phyloP scores from a whole-genome alignment of 2,113 vertebrate species.

The Setophaga kirtlandii region DNA sequence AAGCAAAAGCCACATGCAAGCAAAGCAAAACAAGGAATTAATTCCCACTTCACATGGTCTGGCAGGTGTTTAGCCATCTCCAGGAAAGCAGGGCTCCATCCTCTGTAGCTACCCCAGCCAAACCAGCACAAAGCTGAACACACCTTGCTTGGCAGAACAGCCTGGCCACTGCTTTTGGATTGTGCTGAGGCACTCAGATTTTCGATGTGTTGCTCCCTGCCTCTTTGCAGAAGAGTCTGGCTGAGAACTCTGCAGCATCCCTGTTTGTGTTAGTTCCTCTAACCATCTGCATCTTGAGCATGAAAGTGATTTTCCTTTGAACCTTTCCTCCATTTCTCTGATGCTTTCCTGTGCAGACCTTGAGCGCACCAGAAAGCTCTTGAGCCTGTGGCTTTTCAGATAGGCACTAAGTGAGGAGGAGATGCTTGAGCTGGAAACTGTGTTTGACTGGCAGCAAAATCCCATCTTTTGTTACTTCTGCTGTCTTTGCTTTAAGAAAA shows the following conservation, averaged over 20 bases:
- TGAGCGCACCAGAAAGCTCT: slow-evolving; percentile 3
- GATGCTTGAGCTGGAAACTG: not conserved
- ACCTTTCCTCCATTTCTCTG: not conserved
- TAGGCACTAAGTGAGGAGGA: not conserved
- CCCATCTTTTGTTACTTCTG: not conserved
- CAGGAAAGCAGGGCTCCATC: not conserved
- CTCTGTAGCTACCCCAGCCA: not conserved
- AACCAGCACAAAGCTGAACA: not conserved
- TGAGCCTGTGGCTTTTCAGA: not conserved
- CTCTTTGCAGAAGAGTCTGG: not conserved
- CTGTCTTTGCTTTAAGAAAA: not conserved
- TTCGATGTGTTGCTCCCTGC: not conserved
- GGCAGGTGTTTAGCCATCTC: not conserved
- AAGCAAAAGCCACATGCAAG: not conserved
- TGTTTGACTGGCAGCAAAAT: not conserved
- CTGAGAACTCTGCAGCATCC: not conserved
- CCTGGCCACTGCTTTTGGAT: not conserved
- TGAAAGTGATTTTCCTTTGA: not conserved
- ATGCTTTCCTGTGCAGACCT: not conserved
- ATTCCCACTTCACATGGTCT: not conserved
- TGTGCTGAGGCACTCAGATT: not conserved
- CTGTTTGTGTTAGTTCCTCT: not conserved
- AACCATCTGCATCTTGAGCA: not conserved
- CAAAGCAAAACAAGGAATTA: not conserved
- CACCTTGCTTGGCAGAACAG: not conserved